Evolutionary conservation across 1,140 invertebrate species (phyloP).

Genomic region (Chironomus tepperi): DNA sequence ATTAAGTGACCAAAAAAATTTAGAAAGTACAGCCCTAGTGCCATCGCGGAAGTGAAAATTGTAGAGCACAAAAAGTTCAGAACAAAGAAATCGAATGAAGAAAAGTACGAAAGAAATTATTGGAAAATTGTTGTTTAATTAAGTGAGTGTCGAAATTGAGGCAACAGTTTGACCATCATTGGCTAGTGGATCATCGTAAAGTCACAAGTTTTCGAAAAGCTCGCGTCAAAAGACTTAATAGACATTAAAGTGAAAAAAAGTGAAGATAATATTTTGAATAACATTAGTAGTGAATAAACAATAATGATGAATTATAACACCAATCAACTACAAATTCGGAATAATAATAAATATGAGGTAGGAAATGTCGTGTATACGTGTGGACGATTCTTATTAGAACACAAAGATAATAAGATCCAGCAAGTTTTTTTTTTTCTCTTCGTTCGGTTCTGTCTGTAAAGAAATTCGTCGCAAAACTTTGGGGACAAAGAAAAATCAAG

Average conservation of each 20-base stretch:
- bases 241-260: not conserved
- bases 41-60: not conserved
- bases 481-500: no score
- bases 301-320: constrained; percentile 18
- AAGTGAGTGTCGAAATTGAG: constrained; percentile 4
- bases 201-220: no score
- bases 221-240: not conserved
- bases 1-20: no score
- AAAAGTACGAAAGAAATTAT: not conserved
- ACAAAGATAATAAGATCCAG: constrained; percentile 5
- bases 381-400: not conserved
- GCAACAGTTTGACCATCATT: not conserved
- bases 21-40: no score
- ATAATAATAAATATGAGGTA: constrained; percentile 8
- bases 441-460: not conserved
- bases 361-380: not conserved
- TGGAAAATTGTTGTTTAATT: not conserved
- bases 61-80: constrained; percentile 29
- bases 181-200: not conserved
- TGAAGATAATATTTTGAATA: not conserved
- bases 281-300: not conserved
- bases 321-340: constrained; percentile 16
- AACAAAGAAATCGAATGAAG: constrained; percentile 24
- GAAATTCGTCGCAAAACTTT: no score
- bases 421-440: not conserved